A percentile compares a stretch with the other conserved stretches of the same genome.
Conservation (phyloP, 2,797 vertebrate genomes). For the Vireo griseus region DNA sequence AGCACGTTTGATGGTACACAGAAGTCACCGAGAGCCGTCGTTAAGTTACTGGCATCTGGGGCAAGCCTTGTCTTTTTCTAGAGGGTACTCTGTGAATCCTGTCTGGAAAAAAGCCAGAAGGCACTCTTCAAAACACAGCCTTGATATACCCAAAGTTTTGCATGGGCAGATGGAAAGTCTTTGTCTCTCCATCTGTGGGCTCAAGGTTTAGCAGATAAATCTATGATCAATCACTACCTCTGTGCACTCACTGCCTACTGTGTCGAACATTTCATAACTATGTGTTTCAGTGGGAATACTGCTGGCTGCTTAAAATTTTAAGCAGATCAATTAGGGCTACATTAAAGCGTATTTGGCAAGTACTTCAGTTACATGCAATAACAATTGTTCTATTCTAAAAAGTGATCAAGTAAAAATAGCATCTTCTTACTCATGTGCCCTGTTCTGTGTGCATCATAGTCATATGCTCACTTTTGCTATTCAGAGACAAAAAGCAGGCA, state of each 20-base stretch:
- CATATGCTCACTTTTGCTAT: conserved; percentile 52
- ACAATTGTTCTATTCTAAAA: conserved; percentile 57
- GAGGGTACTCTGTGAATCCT: background rate
- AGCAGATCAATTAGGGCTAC: conserved; percentile 44
- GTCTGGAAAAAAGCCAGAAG: conserved; percentile 1
- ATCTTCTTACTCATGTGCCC: conserved; percentile 53
- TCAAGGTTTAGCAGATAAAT: conserved; percentile 8
- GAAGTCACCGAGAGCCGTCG: background rate
- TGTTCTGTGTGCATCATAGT: conserved; percentile 31
- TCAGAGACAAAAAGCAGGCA: conserved; percentile 32
- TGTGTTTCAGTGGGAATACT: conserved; percentile 35
- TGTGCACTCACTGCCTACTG: background rate
- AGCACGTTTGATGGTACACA: background rate
- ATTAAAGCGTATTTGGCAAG: conserved; percentile 53
- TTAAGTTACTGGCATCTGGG: background rate
- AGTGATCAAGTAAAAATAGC: conserved; percentile 29
- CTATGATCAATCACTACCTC: background rate
- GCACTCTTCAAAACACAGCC: conserved; percentile 8
- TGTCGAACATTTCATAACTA: conserved; percentile 29
- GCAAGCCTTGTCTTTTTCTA: background rate
- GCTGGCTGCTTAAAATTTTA: conserved; percentile 38
- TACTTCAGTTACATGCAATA: conserved; percentile 37
- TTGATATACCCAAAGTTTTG: background rate
- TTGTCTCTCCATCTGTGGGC: conserved; percentile 13
- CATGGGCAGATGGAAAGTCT: conserved; percentile 27